Conservation (phyloP, 2,888 invertebrate species). For the Mythimna vitellina region DNA sequence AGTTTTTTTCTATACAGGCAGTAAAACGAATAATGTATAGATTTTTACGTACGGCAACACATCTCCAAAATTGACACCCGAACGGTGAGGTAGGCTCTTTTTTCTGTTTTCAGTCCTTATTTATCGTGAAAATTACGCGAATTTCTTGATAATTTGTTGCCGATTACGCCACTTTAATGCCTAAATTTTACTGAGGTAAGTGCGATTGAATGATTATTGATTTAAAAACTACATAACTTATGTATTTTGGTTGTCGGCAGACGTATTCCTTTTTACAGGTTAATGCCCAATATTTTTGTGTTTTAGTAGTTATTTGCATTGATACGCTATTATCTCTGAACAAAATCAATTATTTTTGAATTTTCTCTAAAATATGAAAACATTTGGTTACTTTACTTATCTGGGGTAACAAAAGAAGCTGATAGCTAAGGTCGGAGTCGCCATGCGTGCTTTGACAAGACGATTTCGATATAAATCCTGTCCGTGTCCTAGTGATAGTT, state of each 20-base stretch:
- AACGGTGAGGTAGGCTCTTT: constrained; percentile 90
- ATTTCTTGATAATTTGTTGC: constrained; percentile 82
- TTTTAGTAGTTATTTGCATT: constrained; percentile 33
- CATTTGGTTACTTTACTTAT: constrained; percentile 12
- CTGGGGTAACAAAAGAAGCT: constrained; percentile 56
- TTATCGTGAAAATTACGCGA: constrained; percentile 86
- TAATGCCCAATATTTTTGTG: constrained; percentile 72
- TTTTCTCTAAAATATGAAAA: constrained; percentile 13
- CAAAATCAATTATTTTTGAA: constrained; percentile 37
- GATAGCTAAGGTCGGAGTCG: constrained; percentile 68
- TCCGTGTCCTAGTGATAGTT: constrained; percentile 20
- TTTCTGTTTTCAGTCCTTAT: constrained; percentile 89
- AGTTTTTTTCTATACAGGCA: background rate
- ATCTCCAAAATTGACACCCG: constrained; percentile 85
- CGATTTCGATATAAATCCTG: constrained; percentile 50
- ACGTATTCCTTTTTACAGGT: constrained; percentile 82
- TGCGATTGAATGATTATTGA: constrained; percentile 47
- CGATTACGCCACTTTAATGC: constrained; percentile 86
- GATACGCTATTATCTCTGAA: constrained; percentile 2
- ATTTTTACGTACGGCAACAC: constrained; percentile 72
- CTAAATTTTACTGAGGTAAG: constrained; percentile 88
- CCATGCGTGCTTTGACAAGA: constrained; percentile 86
- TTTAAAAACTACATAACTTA: constrained; percentile 21
- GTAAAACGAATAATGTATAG: background rate
- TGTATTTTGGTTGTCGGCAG: constrained; percentile 85